Base-by-base conservation (phyloP, 2,113 vertebrate species). In the Cebidichthys violaceus region DNA sequence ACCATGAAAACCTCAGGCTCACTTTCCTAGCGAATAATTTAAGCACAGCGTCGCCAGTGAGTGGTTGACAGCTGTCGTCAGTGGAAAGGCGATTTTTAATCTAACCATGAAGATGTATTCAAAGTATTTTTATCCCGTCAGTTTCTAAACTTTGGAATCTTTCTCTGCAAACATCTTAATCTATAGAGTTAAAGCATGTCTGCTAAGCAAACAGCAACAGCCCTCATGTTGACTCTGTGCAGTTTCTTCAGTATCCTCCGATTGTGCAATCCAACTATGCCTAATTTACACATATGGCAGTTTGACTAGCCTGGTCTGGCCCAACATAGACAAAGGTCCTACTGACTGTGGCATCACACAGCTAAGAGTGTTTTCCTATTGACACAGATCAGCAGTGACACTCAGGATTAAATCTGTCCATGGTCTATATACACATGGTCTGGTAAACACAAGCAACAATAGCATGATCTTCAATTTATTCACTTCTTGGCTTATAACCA, bases 11-110 rank as follows among this genome's bases (percentile, higher is more conserved):
- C 66, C 88, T 92, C 88, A 90, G 79, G 82, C 88, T 87, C 62
- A 79, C 83, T 91, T 93, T 90, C 79, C 85, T 69, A 64, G 84
- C 86, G 89, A 91, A 91, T 92, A 86, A 90, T 92, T 92, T 90
- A 88, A 92, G 86, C 75, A 83, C 74, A 73, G 33, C 47, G 70
- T 90, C 93, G 94, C 93, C 93, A 93, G 87, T 62, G 50, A 22
- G 27, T 69, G 2, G 68, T 50, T 88, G 93, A 93, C 92, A 92
- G 88, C 74, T 75, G 79, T 94, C 93, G 92, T 84, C 60, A 66
- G 72, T 87, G 45, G 83, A 81, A 89, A 69, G 47, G 73, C 85
- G 70, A 77, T 80, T 84, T 73, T 29, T 27, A 14, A 57, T 57
- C 54, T 75, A 61, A 76, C 70, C 27, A n/a, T 59, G 15, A 64